A percentile compares a stretch with the other conserved stretches of the same genome.
phyloP scores from a whole-genome alignment of 2,113 vertebrate species.

The Lepisosteus osseus region DNA sequence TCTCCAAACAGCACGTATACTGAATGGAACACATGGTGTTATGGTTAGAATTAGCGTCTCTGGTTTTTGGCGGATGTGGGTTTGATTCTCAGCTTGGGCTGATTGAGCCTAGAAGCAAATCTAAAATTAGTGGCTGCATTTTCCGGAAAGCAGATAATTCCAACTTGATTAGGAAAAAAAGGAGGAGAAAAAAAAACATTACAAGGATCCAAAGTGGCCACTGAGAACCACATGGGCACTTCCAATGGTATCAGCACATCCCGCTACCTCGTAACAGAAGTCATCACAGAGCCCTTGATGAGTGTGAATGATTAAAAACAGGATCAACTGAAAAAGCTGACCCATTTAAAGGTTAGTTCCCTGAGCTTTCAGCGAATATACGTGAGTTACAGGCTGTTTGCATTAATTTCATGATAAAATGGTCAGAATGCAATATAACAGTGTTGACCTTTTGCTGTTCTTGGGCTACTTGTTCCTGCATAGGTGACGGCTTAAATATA shows the following conservation, averaged over 20 bases:
- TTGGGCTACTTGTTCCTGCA: too few relatives aligned
- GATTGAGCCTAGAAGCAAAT: conserved; percentile 63
- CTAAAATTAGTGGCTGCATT: conserved; percentile 65
- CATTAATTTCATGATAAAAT: too few relatives aligned
- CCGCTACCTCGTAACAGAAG: background rate
- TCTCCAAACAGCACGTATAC: conserved; percentile 60
- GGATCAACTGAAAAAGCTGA: too few relatives aligned
- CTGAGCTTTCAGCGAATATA: too few relatives aligned
- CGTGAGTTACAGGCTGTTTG: too few relatives aligned
- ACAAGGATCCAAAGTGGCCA: background rate
- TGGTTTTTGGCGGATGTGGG: conserved; percentile 66
- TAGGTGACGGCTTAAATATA: too few relatives aligned
- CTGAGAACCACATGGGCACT: background rate
- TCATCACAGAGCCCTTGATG: background rate
- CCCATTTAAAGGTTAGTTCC: too few relatives aligned
- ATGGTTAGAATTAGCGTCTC: conserved; percentile 66
- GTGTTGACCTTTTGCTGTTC: too few relatives aligned
- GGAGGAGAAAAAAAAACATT: conserved; percentile 38
- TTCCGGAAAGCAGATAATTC: conserved; percentile 65
- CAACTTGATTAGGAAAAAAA: conserved; percentile 55
- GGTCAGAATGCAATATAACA: too few relatives aligned
- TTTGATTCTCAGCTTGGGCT: conserved; percentile 55
- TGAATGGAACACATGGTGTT: conserved; percentile 70
- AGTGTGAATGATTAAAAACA: background rate
- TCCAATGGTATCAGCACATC: background rate